phyloP scores from a whole-genome alignment of 1,140 invertebrate genomes.

The Steinernema feltiae region DNA sequence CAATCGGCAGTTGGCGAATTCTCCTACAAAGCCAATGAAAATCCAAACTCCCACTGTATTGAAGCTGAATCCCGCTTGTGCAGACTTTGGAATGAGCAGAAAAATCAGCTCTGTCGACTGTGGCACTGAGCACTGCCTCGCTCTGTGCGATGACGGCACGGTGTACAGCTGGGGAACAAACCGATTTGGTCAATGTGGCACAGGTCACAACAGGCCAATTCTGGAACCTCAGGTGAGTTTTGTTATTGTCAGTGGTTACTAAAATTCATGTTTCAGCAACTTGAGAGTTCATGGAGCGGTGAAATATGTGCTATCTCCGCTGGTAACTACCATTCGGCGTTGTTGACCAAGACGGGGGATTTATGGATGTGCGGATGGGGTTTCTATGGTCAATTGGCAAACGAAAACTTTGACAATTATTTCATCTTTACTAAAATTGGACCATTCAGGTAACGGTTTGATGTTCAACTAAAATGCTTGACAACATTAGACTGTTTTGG shows the following conservation, averaged over 20 bases:
- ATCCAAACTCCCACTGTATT: not conserved
- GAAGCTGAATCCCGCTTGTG: not conserved
- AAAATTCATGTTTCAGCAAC: not conserved
- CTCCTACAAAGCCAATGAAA: not conserved
- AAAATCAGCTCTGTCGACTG: not conserved
- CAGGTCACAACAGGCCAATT: not conserved
- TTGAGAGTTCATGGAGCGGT: not conserved
- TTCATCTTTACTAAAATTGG: not conserved
- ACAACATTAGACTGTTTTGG: too few relatives aligned
- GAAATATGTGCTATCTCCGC: not conserved
- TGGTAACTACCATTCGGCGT: constrained; percentile 3
- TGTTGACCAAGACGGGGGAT: not conserved
- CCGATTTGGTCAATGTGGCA: not conserved
- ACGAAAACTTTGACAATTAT: not conserved
- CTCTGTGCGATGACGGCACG: not conserved
- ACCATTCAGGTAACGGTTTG: not conserved
- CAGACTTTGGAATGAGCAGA: not conserved
- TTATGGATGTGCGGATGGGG: constrained; percentile 7
- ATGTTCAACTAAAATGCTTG: too few relatives aligned
- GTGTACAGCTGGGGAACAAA: constrained; percentile 4
- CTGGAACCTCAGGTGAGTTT: not conserved
- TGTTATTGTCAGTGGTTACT: not conserved
- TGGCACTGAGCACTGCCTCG: constrained; percentile 1
- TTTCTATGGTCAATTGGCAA: not conserved
- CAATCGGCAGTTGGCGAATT: not conserved